A percentile compares a stretch with the other conserved stretches of the same genome.
phyloP scores from a whole-genome alignment of 2,797 vertebrate genomes.

The Neosalanx taihuensis region DNA sequence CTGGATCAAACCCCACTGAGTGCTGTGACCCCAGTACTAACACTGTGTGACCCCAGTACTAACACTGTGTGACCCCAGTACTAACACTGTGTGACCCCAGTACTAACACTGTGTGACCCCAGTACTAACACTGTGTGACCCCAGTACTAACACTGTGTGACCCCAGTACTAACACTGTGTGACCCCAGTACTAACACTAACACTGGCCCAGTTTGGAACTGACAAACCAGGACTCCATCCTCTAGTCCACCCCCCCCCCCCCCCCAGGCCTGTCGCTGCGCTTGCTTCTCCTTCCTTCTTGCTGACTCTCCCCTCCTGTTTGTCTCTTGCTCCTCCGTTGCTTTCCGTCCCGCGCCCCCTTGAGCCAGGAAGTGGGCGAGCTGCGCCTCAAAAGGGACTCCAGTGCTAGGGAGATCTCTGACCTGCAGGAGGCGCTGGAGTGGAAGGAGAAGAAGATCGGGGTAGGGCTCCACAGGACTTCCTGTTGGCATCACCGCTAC shows the following conservation, averaged over 20 bases:
- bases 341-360: background rate
- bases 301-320: background rate
- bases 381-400: slow-evolving; percentile 80
- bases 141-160: background rate
- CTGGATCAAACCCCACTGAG: background rate
- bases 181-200: background rate
- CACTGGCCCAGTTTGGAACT: background rate
- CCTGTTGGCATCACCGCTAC: too few relatives aligned
- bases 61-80: background rate
- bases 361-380: slow-evolving; percentile 83
- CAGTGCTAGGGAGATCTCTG: slow-evolving; percentile 83
- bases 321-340: background rate
- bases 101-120: background rate
- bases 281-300: slow-evolving; percentile 2
- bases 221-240: background rate
- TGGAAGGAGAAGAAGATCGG: slow-evolving; percentile 97
- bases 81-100: background rate
- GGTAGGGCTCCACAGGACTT: slow-evolving; percentile 69
- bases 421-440: slow-evolving; percentile 91
- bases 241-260: background rate
- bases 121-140: background rate
- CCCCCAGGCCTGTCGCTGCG: background rate
- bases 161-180: background rate
- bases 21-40: background rate
- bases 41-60: background rate